Conservation (phyloP, 2,888 invertebrate species). For the Pyrrhia umbra region DNA sequence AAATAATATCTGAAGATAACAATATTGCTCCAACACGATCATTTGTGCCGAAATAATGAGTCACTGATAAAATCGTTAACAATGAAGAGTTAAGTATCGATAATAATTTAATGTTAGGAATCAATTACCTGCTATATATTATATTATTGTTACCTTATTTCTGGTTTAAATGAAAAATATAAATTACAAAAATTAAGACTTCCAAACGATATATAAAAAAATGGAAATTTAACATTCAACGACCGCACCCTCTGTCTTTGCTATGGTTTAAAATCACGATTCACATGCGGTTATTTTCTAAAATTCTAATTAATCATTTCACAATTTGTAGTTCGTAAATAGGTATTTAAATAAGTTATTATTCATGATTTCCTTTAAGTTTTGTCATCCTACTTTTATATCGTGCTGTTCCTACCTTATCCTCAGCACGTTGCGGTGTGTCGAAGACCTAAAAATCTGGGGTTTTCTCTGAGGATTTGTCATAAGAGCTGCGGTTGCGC, state of each 20-base stretch:
- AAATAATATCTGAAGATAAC: conserved; percentile 34
- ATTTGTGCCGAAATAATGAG: conserved; percentile 31
- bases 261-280: too few relatives aligned
- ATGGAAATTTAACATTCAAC: too few relatives aligned
- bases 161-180: neutral
- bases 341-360: neutral
- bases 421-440: neutral
- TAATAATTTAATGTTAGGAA: too few relatives aligned
- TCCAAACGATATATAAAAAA: too few relatives aligned
- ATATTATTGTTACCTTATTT: conserved; percentile 22
- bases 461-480: conserved; percentile 34
- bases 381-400: conserved; percentile 4
- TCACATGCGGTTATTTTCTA: too few relatives aligned
- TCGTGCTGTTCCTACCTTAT: neutral
- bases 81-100: conserved; percentile 30
- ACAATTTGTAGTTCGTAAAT: neutral
- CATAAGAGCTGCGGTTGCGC: conserved; percentile 31
- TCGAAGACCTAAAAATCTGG: conserved; percentile 25
- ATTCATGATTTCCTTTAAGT: neutral
- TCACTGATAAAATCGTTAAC: conserved; percentile 34
- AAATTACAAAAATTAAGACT: too few relatives aligned
- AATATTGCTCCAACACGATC: conserved; percentile 31
- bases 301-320: neutral
- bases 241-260: too few relatives aligned
- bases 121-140: too few relatives aligned